Percentiles rank a stretch among this genome's conserved stretches.
Evolutionary conservation across 1,140 invertebrate species (phyloP).

Genomic region (Drosophila takahashii): DNA sequence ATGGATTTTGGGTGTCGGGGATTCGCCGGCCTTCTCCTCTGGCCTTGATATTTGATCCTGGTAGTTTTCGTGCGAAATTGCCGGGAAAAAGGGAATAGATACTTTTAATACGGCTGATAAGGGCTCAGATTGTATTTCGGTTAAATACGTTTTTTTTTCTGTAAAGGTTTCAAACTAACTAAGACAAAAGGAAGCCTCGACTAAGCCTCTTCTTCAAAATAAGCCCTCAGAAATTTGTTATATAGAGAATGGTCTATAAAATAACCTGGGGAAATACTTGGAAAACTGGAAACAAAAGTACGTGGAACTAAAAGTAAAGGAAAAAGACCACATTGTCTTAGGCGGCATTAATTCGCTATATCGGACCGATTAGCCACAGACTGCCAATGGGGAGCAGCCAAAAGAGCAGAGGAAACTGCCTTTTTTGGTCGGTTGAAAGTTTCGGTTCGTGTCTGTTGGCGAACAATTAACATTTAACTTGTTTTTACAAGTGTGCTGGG

Average conservation of each 20-base stretch:
- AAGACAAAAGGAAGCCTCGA: not conserved
- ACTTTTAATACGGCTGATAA: slow-evolving; percentile 46
- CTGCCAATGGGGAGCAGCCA: slow-evolving; percentile 36
- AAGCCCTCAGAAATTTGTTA: not conserved
- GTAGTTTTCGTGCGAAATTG: slow-evolving; percentile 35
- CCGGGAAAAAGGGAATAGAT: slow-evolving; percentile 13
- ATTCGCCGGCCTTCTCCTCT: slow-evolving; percentile 32
- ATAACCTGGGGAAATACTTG: not conserved
- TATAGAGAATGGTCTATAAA: no score
- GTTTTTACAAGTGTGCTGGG: slow-evolving; percentile 57
- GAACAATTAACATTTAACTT: slow-evolving; percentile 73
- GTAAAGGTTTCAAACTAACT: slow-evolving; percentile 19
- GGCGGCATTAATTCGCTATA: slow-evolving; percentile 22
- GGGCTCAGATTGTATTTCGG: slow-evolving; percentile 1
- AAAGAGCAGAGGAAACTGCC: not conserved
- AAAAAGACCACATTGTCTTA: slow-evolving; percentile 3
- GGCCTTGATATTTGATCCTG: slow-evolving; percentile 58
- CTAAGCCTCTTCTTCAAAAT: not conserved
- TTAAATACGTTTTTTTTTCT: not conserved
- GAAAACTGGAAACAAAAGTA: slow-evolving; percentile 12
- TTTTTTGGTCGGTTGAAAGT: slow-evolving; percentile 49
- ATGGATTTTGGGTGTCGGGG: slow-evolving; percentile 54
- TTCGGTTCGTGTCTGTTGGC: slow-evolving; percentile 62
- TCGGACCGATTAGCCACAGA: slow-evolving; percentile 25
- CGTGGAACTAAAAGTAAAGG: not conserved